phyloP scores from a whole-genome alignment of 2,797 vertebrate genomes.

The Vultur gryphus region DNA sequence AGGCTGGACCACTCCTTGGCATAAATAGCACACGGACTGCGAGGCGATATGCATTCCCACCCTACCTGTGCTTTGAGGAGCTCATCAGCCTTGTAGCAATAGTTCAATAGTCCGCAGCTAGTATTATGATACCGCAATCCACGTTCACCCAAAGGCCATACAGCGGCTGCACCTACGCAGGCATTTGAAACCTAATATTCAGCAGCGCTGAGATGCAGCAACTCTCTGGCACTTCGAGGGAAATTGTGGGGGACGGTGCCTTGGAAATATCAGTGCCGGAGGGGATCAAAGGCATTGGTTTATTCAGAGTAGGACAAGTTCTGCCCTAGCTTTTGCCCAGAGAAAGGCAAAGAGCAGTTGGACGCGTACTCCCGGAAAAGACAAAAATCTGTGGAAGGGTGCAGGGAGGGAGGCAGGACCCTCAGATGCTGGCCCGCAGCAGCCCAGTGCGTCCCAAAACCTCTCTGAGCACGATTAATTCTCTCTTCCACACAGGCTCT shows the following conservation, averaged over 20 bases:
- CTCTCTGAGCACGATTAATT: fast-evolving
- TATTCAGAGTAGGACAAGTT: neutral
- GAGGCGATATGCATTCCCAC: fast-evolving
- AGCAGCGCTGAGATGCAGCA: neutral
- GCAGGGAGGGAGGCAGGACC: neutral
- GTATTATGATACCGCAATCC: fast-evolving
- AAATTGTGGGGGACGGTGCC: fast-evolving
- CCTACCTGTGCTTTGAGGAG: neutral
- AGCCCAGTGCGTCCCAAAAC: neutral
- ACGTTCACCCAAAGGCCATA: fast-evolving
- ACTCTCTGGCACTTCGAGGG: fast-evolving
- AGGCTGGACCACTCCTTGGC: neutral
- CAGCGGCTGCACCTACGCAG: neutral
- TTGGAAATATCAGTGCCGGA: neutral
- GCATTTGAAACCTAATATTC: neutral
- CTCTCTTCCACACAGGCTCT: neutral
- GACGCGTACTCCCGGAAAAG: neutral
- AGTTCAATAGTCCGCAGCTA: fast-evolving
- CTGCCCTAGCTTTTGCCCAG: neutral
- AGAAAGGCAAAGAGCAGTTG: neutral
- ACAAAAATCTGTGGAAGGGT: neutral
- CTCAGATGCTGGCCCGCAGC: fast-evolving
- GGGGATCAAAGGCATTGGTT: neutral
- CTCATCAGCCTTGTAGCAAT: neutral
- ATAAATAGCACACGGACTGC: fast-evolving